Base-by-base conservation (phyloP, 2,797 vertebrate species). In the Leptoclinus maculatus region DNA sequence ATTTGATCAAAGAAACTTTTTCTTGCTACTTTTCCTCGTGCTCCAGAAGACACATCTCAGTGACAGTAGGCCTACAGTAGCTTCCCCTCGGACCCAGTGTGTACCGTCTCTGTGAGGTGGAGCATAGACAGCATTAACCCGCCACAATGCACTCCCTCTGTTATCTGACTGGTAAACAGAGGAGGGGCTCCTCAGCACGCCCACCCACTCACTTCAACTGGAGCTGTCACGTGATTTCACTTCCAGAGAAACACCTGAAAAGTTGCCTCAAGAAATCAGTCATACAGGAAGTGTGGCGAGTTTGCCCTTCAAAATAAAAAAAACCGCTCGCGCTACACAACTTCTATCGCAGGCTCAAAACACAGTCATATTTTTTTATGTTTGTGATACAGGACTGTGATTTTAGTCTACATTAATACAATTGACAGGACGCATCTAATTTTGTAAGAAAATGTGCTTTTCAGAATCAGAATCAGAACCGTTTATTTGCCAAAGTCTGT, bases 261-360 rank as follows among this genome's bases (percentile, higher is more conserved):
- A 66, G 69, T 17, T 58, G 3, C n/a, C 1, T 9, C 0, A 0
- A 14, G 7, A 23, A 21, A 45, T 12, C 36, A 67, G 7, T 3
- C 17, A 8, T 0, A 60, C 32, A 16, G 79, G 77, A 83, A 87
- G 39, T 49, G 2, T 0, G 3, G 2, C 4, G 8, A 21, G 0
- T 14, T 1, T 29, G 0, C 5, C 71, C n/a, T 86, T 84, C 80
- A 83, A 66, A 88, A 70, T 80, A 80, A 82, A 75, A 79, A 83
- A 76, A 73, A n/a, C n/a, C 0, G 0, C 7, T 21, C 2, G 5
- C 0, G 21, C 38, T 7, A 19, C 21, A 5, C 2, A 34, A 11
- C 32, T 4, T 27, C 16, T 27, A 5, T 9, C 2, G 19, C 3
- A 29, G 14, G 1, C 1, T 27, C 10, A 34, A 27, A 25, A 23